phyloP scores from a whole-genome alignment of 2,113 vertebrate genomes.

The Platichthys flesus region DNA sequence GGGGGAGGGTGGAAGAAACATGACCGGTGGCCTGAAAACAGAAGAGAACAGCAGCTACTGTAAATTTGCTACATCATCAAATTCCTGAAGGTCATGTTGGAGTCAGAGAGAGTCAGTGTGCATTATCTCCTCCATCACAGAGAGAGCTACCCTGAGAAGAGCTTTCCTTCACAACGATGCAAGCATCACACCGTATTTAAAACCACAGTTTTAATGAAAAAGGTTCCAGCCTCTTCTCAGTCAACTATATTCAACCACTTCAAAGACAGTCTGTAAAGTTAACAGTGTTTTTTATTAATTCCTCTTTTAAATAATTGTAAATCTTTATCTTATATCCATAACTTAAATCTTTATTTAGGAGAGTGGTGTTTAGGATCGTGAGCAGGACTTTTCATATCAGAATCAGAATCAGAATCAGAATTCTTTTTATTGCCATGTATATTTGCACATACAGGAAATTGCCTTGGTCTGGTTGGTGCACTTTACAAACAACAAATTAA shows the following conservation, averaged over 20 bases:
- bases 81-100: slow-evolving; percentile 55
- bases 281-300: too few relatives aligned
- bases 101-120: slow-evolving; percentile 18
- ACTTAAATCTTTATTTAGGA: too few relatives aligned
- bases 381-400: too few relatives aligned
- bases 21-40: slow-evolving; percentile 7
- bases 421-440: too few relatives aligned
- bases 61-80: slow-evolving; percentile 55
- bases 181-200: neutral
- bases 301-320: too few relatives aligned
- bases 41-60: slow-evolving; percentile 30
- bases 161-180: neutral
- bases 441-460: too few relatives aligned
- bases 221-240: neutral
- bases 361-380: too few relatives aligned
- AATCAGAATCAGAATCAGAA: too few relatives aligned
- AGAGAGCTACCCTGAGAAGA: neutral
- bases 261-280: too few relatives aligned
- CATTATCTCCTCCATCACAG: neutral
- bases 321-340: too few relatives aligned
- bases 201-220: neutral
- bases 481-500: too few relatives aligned
- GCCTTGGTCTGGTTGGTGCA: too few relatives aligned
- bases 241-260: neutral
- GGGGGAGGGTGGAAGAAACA: slow-evolving; percentile 16